Conservation (phyloP, 2,888 invertebrate species). For the Pimpla rufipes region DNA sequence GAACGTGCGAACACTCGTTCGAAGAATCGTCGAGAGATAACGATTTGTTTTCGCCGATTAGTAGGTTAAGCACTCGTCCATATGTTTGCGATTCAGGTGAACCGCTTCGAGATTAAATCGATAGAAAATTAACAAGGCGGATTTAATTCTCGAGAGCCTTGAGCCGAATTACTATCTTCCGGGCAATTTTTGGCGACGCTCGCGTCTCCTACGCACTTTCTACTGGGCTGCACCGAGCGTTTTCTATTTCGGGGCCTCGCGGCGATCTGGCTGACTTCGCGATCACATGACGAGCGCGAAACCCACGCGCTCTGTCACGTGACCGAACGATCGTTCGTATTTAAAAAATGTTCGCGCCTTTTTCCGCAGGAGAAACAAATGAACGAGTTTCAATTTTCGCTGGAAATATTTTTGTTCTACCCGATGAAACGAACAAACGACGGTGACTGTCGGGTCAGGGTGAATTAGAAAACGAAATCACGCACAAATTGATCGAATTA, state of each 20-base stretch:
- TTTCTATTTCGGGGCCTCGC: neutral
- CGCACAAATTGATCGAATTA: too few relatives aligned
- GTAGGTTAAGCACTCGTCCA: neutral
- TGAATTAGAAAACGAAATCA: too few relatives aligned
- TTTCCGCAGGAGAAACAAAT: neutral
- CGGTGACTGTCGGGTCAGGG: too few relatives aligned
- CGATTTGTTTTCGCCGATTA: slow-evolving; percentile 32
- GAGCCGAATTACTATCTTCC: too few relatives aligned
- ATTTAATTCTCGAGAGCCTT: too few relatives aligned
- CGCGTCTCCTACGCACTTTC: too few relatives aligned
- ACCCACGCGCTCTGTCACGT: slow-evolving; percentile 58
- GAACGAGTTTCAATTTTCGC: too few relatives aligned
- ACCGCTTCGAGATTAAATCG: neutral
- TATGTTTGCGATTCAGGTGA: neutral
- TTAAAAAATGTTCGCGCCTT: neutral
- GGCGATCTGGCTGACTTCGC: slow-evolving; percentile 23
- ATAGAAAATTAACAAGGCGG: neutral
- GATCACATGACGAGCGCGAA: slow-evolving; percentile 46
- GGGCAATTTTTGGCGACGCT: too few relatives aligned
- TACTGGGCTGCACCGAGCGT: too few relatives aligned
- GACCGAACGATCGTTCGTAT: slow-evolving; percentile 38
- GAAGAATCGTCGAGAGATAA: slow-evolving; percentile 30
- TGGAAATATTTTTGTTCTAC: too few relatives aligned
- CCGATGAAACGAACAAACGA: neutral
- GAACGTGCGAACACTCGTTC: slow-evolving; percentile 5